A percentile compares a stretch with the other conserved stretches of the same genome.
Conservation (phyloP, 2,113 vertebrate genomes). For the Anguilla japonica region DNA sequence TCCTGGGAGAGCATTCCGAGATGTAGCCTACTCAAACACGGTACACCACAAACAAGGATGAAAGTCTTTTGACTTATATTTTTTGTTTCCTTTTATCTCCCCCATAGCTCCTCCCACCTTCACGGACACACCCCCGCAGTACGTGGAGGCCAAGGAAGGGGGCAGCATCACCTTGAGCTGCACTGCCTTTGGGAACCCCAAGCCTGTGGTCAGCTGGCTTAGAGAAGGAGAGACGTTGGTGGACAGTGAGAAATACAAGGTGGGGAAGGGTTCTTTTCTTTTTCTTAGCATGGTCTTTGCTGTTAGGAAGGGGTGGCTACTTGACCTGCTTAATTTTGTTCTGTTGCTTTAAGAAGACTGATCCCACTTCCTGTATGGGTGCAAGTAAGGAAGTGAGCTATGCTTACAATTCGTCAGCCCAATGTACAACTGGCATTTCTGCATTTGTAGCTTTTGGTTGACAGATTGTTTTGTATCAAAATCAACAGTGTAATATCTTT, state of each 20-base stretch:
- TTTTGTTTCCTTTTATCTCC: neutral
- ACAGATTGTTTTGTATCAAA: no score
- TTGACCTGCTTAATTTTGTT: no score
- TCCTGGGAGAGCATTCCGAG: neutral
- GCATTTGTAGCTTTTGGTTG: no score
- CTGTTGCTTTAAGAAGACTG: no score
- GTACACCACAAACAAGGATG: neutral
- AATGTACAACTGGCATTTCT: no score
- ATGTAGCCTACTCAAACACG: neutral
- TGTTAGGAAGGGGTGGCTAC: neutral
- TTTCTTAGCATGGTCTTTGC: neutral
- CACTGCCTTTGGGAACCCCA: conserved; percentile 94
- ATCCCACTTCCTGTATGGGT: no score
- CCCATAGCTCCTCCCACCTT: conserved; percentile 92
- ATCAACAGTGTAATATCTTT: no score
- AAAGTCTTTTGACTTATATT: neutral
- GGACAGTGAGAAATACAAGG: conserved; percentile 86
- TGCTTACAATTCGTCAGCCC: no score
- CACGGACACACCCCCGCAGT: conserved; percentile 92
- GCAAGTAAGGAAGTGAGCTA: no score
- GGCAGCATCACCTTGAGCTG: conserved; percentile 88
- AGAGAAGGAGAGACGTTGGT: conserved; percentile 85
- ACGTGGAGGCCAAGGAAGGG: conserved; percentile 95
- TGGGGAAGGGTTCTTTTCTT: conserved; percentile 51
- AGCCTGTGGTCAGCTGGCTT: conserved; percentile 95